Evolutionary conservation across 1,140 invertebrate species (phyloP).

Genomic region (Microplitis mediator): DNA sequence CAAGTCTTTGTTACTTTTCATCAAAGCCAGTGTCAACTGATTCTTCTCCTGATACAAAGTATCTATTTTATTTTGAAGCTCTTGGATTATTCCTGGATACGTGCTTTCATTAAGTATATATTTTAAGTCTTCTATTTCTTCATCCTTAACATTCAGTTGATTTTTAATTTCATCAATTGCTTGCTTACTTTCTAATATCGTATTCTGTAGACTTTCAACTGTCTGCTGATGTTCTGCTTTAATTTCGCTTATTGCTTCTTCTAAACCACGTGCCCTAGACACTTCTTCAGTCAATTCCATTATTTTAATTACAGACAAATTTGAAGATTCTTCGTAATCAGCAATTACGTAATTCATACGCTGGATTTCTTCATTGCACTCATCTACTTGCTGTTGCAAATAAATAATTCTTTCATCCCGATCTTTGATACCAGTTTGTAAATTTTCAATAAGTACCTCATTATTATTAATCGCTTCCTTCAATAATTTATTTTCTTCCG

Average conservation of each 20-base stretch:
- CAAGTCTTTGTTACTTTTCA: background rate
- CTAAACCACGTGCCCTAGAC: background rate
- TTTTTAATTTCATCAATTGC: conserved; percentile 39
- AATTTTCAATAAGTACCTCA: background rate
- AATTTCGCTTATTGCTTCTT: background rate
- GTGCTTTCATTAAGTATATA: conserved; percentile 51
- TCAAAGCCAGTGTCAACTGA: background rate
- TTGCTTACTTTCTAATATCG: conserved; percentile 30
- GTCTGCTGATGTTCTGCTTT: conserved; percentile 35
- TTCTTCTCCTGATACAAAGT: conserved; percentile 51
- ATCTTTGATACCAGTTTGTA: background rate
- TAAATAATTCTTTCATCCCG: conserved; percentile 10
- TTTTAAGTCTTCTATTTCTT: conserved; percentile 54
- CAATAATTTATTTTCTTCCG: conserved; percentile 19
- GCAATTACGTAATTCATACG: conserved; percentile 50
- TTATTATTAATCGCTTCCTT: conserved; percentile 34
- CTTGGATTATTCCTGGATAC: conserved; percentile 50
- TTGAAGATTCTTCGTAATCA: conserved; percentile 53
- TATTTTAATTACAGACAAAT: conserved; percentile 44
- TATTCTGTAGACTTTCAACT: conserved; percentile 33
- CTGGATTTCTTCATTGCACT: conserved; percentile 58
- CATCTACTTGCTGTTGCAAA: conserved; percentile 57
- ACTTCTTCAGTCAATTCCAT: conserved; percentile 44
- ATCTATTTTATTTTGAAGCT: conserved; percentile 55
- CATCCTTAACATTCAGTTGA: conserved; percentile 46